Percentiles rank a stretch among this genome's conserved stretches.
These are phyloP conservation scores for Oreochromis spilurus DNA, from an alignment of 2,113 vertebrate species.

Conservation along the genomic window DNA sequence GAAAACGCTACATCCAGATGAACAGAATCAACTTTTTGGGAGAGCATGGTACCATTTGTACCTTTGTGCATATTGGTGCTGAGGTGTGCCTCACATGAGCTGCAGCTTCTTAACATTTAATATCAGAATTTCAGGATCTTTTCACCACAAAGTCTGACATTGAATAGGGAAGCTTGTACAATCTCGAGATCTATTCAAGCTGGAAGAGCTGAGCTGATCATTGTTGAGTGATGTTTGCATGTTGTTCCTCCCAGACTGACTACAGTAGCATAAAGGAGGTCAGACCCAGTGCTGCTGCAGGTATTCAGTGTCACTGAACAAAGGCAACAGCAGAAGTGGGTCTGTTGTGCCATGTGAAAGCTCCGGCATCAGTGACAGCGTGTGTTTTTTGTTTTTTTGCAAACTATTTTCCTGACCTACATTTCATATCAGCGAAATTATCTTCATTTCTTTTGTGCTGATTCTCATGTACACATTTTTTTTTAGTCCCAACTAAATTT, in stretches of 20 bases:
- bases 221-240: neutral
- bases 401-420: slow-evolving; percentile 48
- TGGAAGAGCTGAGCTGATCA: neutral
- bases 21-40: neutral
- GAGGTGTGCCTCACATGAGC: neutral
- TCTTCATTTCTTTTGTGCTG: neutral
- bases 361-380: slow-evolving; percentile 38
- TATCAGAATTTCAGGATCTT: neutral
- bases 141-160: neutral
- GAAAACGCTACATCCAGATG: neutral
- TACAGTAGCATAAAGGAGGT: neutral
- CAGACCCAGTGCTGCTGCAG: neutral
- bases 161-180: neutral
- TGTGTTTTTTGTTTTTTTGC: slow-evolving; percentile 52
- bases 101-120: neutral
- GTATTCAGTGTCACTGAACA: slow-evolving; percentile 7
- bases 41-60: neutral
- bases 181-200: neutral
- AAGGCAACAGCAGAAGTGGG: slow-evolving; percentile 27
- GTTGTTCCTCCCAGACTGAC: neutral
- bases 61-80: neutral
- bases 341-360: slow-evolving; percentile 46
- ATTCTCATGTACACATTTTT: neutral
- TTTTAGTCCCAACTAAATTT: neutral
- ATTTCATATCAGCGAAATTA: slow-evolving; percentile 35